Evolutionary conservation across 2,888 invertebrate genomes (phyloP).

Genomic region (Sphaerophoria taeniata): DNA sequence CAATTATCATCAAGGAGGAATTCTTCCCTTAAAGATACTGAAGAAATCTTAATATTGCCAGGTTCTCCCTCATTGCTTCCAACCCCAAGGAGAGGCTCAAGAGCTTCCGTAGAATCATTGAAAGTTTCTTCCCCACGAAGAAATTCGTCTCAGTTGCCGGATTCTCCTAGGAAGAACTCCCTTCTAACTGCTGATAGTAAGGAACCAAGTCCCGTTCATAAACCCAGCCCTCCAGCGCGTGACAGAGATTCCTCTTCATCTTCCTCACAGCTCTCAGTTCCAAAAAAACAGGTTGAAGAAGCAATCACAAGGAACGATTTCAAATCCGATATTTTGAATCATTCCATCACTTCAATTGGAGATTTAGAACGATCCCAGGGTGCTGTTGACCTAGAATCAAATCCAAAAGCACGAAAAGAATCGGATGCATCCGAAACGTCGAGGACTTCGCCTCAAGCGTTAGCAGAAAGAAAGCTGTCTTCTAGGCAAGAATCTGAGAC

Average conservation of each 20-base stretch:
- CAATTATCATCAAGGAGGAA: conserved; percentile 14
- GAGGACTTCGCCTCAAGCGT: no score
- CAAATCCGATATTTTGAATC: not conserved
- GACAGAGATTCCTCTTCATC: not conserved
- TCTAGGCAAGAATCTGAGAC: conserved; percentile 10
- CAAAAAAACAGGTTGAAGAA: not conserved
- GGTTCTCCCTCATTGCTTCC: conserved; percentile 47
- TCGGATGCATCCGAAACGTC: not conserved
- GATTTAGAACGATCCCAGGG: not conserved
- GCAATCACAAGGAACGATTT: not conserved
- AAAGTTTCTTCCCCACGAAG: not conserved
- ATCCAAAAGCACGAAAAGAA: not conserved
- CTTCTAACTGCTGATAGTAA: not conserved
- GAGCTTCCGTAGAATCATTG: conserved; percentile 25
- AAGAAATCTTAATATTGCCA: not conserved
- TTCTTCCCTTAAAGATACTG: conserved; percentile 40
- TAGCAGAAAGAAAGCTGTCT: not conserved
- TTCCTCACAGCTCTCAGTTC: not conserved
- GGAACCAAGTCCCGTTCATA: not conserved
- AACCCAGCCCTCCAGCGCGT: not conserved
- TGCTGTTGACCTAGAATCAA: not conserved
- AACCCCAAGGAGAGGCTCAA: conserved; percentile 32
- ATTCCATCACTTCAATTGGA: no score
- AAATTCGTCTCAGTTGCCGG: not conserved
- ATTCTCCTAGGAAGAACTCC: not conserved